Conservation (phyloP, 2,888 invertebrate species). For the Heteropelma amictum region DNA sequence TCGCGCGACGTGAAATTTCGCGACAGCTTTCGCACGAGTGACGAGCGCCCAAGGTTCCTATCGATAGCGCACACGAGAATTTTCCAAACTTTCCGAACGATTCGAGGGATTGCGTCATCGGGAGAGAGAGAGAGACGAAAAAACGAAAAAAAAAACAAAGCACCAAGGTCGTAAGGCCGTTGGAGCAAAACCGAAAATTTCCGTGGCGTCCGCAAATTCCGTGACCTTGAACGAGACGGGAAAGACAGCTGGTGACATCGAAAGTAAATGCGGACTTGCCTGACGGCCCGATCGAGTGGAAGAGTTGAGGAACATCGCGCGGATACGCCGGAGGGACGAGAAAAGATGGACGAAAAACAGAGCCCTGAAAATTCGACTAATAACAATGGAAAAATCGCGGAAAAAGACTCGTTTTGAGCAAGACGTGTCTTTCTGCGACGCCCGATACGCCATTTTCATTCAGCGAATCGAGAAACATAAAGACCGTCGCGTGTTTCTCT, state of each 20-base stretch:
- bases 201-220: background rate
- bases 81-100: too few species aligned
- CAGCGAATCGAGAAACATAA: background rate
- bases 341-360: background rate
- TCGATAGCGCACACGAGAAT: too few species aligned
- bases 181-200: background rate
- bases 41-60: background rate
- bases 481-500: background rate
- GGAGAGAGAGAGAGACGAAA: background rate
- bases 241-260: constrained; percentile 1
- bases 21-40: background rate
- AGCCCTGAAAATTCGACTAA: constrained; percentile 10
- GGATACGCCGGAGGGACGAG: background rate
- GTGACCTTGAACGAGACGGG: background rate
- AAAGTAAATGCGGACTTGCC: background rate
- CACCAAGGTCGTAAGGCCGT: background rate
- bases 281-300: constrained; percentile 21
- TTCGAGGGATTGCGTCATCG: too few species aligned
- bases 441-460: background rate
- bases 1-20: background rate
- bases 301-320: constrained; percentile 12
- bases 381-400: constrained; percentile 26
- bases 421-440: background rate
- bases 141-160: background rate
- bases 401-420: constrained; percentile 37